These are phyloP conservation scores for Mastomys natalensis DNA, from an alignment of 2,113 vertebrate species.

Conservation along the genomic window DNA sequence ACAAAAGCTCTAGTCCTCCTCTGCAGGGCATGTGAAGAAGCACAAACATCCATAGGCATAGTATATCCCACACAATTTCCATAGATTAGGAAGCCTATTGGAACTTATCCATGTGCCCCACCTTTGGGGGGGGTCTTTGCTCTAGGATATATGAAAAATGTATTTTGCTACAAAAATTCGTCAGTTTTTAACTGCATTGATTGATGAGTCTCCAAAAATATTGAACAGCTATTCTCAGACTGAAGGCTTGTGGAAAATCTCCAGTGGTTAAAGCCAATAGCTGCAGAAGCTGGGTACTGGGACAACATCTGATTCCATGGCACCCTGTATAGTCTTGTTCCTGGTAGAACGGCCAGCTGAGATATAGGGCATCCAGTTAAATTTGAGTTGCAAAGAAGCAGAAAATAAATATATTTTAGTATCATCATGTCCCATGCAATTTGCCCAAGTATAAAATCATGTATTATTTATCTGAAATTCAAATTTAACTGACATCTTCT, in stretches of 20 bases:
- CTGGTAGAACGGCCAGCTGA: background rate
- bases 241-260: conserved; percentile 4
- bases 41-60: background rate
- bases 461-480: conserved; percentile 44
- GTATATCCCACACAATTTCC: conserved; percentile 7
- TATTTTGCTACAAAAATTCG: conserved; percentile 47
- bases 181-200: background rate
- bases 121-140: background rate
- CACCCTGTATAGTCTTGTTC: background rate
- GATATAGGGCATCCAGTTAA: background rate
- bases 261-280: background rate
- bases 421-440: background rate
- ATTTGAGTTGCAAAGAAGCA: conserved; percentile 47
- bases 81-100: conserved; percentile 28
- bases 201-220: conserved; percentile 46
- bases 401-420: conserved; percentile 18
- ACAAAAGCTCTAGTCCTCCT: conserved; percentile 28
- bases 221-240: background rate
- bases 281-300: background rate
- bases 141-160: conserved; percentile 40
- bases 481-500: conserved; percentile 28
- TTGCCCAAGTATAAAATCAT: conserved; percentile 23
- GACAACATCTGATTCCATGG: background rate
- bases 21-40: background rate
- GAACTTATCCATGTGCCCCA: background rate